Evolutionary conservation across 2,888 invertebrate genomes (phyloP).

Genomic region (Synergus umbraculus): DNA sequence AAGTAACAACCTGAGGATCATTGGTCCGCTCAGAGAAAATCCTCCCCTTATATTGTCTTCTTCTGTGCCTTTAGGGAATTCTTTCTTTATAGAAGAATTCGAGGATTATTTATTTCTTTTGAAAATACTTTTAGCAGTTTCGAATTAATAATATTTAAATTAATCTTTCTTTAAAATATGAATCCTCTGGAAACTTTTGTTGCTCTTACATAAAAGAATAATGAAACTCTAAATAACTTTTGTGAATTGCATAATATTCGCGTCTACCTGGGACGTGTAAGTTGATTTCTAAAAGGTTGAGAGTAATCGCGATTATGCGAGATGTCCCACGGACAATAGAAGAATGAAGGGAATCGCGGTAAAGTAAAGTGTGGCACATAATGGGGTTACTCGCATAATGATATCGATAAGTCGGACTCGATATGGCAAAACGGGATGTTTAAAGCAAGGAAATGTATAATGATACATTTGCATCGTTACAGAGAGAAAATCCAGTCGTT

Average conservation of each 20-base stretch:
- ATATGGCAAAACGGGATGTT: constrained; percentile 38
- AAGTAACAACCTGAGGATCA: background rate
- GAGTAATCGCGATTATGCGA: constrained; percentile 31
- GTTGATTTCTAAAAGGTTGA: constrained; percentile 10
- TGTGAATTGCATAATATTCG: background rate
- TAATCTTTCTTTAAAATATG: too few species aligned
- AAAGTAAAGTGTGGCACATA: constrained; percentile 24
- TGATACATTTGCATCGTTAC: constrained; percentile 27
- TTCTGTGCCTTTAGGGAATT: background rate
- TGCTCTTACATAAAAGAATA: background rate
- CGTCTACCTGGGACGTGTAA: background rate
- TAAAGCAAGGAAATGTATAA: constrained; percentile 24
- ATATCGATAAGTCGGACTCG: constrained; percentile 34
- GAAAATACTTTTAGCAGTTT: background rate
- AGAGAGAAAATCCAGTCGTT: constrained; percentile 5
- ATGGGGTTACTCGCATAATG: constrained; percentile 33
- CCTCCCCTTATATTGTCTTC: constrained; percentile 2
- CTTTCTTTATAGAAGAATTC: background rate
- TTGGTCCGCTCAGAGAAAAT: constrained; percentile 23
- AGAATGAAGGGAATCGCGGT: constrained; percentile 36
- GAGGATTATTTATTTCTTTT: background rate
- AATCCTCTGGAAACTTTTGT: background rate
- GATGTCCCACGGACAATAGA: constrained; percentile 25
- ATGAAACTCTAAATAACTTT: background rate
- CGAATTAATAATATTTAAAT: background rate